Conservation (phyloP, 1,140 invertebrate species). For the Cyphomyrmex costatus region DNA sequence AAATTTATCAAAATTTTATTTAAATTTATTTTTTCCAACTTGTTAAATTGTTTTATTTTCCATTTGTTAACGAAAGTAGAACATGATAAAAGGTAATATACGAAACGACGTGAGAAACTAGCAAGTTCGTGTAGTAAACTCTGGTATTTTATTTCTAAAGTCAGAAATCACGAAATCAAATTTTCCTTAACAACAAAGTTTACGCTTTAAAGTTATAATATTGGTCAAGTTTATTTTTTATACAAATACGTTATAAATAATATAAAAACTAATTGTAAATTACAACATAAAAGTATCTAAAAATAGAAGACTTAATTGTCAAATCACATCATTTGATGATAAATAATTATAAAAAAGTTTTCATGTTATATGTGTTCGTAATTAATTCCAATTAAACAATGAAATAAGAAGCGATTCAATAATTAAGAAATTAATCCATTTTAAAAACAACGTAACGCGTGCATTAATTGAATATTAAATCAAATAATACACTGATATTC, state of each 20-base stretch:
- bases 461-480: constrained; percentile 2
- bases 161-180: constrained; percentile 11
- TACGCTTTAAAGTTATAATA: not conserved
- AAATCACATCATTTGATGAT: not conserved
- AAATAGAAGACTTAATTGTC: not conserved
- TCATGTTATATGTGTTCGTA: not conserved
- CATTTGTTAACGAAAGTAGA: not conserved
- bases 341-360: not conserved
- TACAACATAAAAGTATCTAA: not conserved
- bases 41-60: not conserved
- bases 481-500: not conserved
- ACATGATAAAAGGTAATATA: not conserved
- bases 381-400: not conserved
- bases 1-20: not conserved
- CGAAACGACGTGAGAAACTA: not conserved
- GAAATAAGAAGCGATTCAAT: not conserved
- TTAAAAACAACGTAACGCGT: not conserved
- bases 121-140: not conserved
- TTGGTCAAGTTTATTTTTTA: not conserved
- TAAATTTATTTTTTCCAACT: not conserved
- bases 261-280: not conserved
- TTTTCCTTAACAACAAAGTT: not conserved
- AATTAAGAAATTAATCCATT: not conserved
- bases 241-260: not conserved
- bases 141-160: constrained; percentile 22